Percentiles rank a stretch among this genome's conserved stretches.
phyloP scores from a whole-genome alignment of 2,797 vertebrate species.

The Carapus acus region DNA sequence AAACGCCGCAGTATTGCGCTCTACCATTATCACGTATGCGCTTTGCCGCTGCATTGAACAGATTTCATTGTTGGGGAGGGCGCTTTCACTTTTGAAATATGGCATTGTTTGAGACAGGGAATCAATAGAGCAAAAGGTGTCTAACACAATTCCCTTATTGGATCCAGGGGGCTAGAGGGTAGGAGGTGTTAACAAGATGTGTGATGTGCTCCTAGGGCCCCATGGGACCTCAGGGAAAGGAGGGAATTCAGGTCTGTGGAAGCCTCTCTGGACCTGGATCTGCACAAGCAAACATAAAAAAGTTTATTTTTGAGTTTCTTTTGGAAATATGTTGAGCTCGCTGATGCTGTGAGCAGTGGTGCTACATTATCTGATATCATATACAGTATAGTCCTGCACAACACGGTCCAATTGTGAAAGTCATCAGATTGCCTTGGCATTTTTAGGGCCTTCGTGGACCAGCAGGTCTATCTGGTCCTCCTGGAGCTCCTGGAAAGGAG shows the following conservation, averaged over 20 bases:
- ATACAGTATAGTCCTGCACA: conserved; percentile 9
- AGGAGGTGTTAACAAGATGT: conserved; percentile 66
- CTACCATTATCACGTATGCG: conserved; percentile 28
- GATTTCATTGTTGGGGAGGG: conserved; percentile 51
- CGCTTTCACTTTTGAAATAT: conserved; percentile 57
- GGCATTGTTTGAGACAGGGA: conserved; percentile 55
- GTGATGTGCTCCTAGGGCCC: conserved; percentile 78
- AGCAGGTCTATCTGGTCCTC: conserved; percentile 79
- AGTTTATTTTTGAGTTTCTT: conserved; percentile 18
- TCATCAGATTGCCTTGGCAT: conserved; percentile 16
- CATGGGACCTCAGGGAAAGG: conserved; percentile 78
- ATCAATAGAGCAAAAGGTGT: conserved; percentile 68
- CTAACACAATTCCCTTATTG: conserved; percentile 63
- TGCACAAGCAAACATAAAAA: conserved; percentile 22
- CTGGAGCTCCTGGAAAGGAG: conserved; percentile 73
- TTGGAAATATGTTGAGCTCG: conserved; percentile 3
- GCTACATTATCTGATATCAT: conserved; percentile 13
- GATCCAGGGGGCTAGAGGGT: conserved; percentile 56
- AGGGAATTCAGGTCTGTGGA: conserved; percentile 82
- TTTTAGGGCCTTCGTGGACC: conserved; percentile 83
- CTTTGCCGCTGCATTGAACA: conserved; percentile 28
- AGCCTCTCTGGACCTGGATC: conserved; percentile 22
- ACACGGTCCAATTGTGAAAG: neutral
- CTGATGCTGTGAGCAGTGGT: neutral
- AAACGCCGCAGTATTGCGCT: conserved; percentile 4